Evolutionary conservation across 2,888 invertebrate genomes (phyloP), one percentile per base, ranked within the genome.

Genomic region (Eilema griseolum): DNA sequence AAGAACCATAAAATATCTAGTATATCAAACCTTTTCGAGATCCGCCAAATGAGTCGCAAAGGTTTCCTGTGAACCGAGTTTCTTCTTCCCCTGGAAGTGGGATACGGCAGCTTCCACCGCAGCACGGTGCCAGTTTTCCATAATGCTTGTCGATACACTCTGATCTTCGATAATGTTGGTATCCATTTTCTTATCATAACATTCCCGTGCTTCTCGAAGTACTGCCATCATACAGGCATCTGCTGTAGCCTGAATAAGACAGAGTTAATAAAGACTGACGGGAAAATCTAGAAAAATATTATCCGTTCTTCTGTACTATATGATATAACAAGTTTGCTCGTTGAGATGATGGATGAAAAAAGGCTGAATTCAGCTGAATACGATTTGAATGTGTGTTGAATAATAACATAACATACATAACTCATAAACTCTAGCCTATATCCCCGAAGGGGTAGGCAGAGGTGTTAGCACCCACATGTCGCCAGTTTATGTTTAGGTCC

Each of bases 141-240:
- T 62, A 46, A 66, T 67, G 20, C 12, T 28, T 10, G 66, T 68
- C 62, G 80, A n/a, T 26, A 79, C 62, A 64, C 77, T 74, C 31
- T 67, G 60, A n/a, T 24, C 72, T 14, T 61, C 71, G 8, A 66
- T 16, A 37, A 62, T 11, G 90, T 89, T 16, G 59, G n/a, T 31
- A 92, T 63, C 73, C 86, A 86, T 83, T 62, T 64, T 64, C 37
- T 57, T 16, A 37, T 69, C 68, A 71, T 86, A 86, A 63, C 57
- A n/a, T 14, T 73, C 72, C 23, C 78, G 79, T 0, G 87, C 80
- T 16, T 74, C 76, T 11, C 78, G 75, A 16, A 69, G 61, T 5
- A 82, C 82, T n/a, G 74, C 69, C 62, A 68, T 56, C 76, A 83
- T 41, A 65, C 77, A 73, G n/a, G 82, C 84, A 7, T 74, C 76